These are phyloP conservation scores for Eclectus roratus DNA, from an alignment of 2,113 vertebrate species.

Conservation along the genomic window DNA sequence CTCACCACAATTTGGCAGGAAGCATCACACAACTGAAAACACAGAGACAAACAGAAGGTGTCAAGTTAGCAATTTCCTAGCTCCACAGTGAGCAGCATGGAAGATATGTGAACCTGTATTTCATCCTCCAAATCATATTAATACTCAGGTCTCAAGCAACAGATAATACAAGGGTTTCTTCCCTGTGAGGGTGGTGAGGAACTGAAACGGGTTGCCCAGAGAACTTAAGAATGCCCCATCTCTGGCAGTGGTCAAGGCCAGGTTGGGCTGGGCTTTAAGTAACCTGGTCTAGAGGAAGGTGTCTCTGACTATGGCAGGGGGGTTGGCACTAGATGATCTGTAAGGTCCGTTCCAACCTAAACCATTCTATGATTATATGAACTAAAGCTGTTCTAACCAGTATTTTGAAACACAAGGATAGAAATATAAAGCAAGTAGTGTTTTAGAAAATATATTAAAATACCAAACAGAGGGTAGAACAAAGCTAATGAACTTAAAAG, in stretches of 20 bases:
- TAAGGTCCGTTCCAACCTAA: not conserved
- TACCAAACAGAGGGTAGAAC: not conserved
- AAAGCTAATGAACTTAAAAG: conserved; percentile 32
- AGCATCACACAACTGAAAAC: not conserved
- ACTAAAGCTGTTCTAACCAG: not conserved
- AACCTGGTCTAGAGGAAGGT: not conserved
- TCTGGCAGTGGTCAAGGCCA: not conserved
- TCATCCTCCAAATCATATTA: conserved; percentile 22
- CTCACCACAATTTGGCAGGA: not conserved
- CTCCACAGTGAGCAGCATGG: conserved; percentile 26
- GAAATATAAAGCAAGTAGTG: not conserved
- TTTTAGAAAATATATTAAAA: conserved; percentile 5
- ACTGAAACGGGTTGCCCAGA: not conserved
- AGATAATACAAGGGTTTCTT: not conserved
- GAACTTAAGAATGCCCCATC: not conserved
- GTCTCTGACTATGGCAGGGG: not conserved
- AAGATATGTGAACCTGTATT: conserved; percentile 8
- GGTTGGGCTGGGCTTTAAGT: rapidly evolving
- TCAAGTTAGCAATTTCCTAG: conserved; percentile 45
- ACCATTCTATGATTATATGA: not conserved
- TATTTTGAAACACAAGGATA: not conserved
- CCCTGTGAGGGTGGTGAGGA: not conserved
- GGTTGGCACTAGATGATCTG: not conserved
- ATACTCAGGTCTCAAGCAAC: not conserved
- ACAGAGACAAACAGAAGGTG: conserved; percentile 48